A percentile compares a stretch with the other conserved stretches of the same genome.
Conservation (phyloP, 2,113 vertebrate genomes). For the Malaclemys terrapin region DNA sequence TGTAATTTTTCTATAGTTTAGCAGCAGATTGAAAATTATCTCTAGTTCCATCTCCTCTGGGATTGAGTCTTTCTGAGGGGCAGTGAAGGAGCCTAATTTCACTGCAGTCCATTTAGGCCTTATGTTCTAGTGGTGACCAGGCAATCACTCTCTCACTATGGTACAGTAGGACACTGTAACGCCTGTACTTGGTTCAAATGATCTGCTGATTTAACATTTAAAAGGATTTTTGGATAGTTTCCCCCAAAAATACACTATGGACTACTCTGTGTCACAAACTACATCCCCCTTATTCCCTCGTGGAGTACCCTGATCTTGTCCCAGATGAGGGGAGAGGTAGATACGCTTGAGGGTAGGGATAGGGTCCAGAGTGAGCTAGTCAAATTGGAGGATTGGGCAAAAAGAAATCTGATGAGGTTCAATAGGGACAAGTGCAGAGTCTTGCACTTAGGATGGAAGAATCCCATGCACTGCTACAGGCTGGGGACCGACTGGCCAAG, state of each 20-base stretch:
- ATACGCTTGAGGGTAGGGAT: too few relatives aligned
- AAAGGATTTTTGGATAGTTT: neutral
- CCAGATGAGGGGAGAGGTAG: too few relatives aligned
- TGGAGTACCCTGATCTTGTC: neutral
- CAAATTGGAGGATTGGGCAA: too few relatives aligned
- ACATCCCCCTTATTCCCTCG: neutral
- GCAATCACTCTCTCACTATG: neutral
- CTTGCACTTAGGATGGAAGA: too few relatives aligned
- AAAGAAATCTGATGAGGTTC: too few relatives aligned
- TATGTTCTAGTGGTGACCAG: neutral
- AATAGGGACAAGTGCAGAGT: too few relatives aligned
- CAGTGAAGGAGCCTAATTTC: neutral
- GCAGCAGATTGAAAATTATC: neutral
- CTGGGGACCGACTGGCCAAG: too few relatives aligned
- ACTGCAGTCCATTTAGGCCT: neutral
- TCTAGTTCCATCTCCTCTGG: neutral
- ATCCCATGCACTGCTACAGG: too few relatives aligned
- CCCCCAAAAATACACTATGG: too few relatives aligned
- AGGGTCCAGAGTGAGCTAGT: too few relatives aligned
- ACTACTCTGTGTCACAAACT: neutral
- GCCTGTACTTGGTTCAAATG: neutral
- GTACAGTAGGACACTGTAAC: neutral
- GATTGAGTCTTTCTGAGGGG: neutral
- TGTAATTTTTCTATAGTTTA: neutral
- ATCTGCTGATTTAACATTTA: neutral